phyloP scores from a whole-genome alignment of 1,140 invertebrate genomes.

The Drosophila sproati region DNA sequence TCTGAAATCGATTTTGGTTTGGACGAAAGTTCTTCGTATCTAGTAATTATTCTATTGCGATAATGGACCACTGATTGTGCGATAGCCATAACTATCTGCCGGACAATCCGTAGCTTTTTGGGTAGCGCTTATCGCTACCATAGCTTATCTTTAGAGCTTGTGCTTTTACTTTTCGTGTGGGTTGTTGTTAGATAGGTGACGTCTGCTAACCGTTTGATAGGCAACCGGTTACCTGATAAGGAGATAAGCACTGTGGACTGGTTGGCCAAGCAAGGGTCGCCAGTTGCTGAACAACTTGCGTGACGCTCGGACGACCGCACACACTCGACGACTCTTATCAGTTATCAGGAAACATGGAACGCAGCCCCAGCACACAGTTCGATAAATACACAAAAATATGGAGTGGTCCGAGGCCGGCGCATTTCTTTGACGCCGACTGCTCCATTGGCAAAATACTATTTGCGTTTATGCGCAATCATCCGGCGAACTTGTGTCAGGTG shows the following conservation, averaged over 20 bases:
- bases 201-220: constrained; percentile 58
- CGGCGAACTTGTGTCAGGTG: constrained; percentile 74
- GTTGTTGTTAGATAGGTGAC: constrained; percentile 45
- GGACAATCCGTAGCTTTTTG: constrained; percentile 27
- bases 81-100: constrained; percentile 14
- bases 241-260: constrained; percentile 20
- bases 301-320: constrained; percentile 42
- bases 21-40: too few relatives aligned
- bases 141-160: constrained; percentile 15
- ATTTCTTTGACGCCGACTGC: constrained; percentile 79
- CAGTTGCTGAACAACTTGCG: constrained; percentile 59
- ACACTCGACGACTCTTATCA: constrained; percentile 56
- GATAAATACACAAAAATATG: constrained; percentile 84
- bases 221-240: constrained; percentile 59
- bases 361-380: constrained; percentile 68
- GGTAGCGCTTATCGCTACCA: constrained; percentile 21
- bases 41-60: too few relatives aligned
- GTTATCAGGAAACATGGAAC: constrained; percentile 65
- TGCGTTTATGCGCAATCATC: constrained; percentile 81
- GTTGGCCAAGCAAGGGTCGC: constrained; percentile 30
- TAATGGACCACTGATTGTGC: too few relatives aligned
- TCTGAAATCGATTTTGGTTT: too few relatives aligned
- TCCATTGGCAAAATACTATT: constrained; percentile 81
- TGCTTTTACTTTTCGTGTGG: constrained; percentile 7
- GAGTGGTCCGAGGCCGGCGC: constrained; percentile 77